Evolutionary conservation across 2,113 vertebrate genomes (phyloP).

Genomic region (Osmerus eperlanus): DNA sequence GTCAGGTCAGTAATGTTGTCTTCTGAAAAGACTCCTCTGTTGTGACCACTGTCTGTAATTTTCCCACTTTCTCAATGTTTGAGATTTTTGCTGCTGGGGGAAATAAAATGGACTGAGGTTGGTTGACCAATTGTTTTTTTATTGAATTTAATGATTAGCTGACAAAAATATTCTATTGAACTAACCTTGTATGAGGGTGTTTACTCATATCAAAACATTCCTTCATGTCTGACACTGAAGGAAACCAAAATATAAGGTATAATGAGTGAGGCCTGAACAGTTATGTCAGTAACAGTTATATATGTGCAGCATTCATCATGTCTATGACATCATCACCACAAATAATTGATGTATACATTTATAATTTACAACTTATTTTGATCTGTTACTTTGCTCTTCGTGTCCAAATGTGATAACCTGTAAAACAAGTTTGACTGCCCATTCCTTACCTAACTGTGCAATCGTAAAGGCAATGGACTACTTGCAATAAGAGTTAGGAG

Average conservation of each 20-base stretch:
- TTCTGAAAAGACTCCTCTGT: not conserved
- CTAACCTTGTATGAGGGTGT: not conserved
- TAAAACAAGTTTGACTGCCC: no score
- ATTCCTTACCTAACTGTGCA: no score
- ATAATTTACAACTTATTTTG: no score
- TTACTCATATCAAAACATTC: not conserved
- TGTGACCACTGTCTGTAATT: not conserved
- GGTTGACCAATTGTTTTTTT: not conserved
- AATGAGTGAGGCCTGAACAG: not conserved
- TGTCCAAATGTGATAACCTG: no score
- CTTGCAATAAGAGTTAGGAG: no score
- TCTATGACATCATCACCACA: no score
- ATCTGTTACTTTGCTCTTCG: no score
- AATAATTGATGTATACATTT: no score
- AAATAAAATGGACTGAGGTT: not conserved
- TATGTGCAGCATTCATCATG: not conserved
- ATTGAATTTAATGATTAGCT: no score
- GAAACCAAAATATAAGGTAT: not conserved
- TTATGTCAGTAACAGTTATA: not conserved
- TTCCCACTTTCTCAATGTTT: not conserved
- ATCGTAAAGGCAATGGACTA: no score
- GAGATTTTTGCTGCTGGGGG: not conserved
- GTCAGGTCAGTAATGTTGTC: not conserved
- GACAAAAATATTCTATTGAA: not conserved
- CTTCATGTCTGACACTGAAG: not conserved